These are phyloP conservation scores for Pangasianodon hypophthalmus DNA, from an alignment of 2,113 vertebrate species.

Conservation along the genomic window DNA sequence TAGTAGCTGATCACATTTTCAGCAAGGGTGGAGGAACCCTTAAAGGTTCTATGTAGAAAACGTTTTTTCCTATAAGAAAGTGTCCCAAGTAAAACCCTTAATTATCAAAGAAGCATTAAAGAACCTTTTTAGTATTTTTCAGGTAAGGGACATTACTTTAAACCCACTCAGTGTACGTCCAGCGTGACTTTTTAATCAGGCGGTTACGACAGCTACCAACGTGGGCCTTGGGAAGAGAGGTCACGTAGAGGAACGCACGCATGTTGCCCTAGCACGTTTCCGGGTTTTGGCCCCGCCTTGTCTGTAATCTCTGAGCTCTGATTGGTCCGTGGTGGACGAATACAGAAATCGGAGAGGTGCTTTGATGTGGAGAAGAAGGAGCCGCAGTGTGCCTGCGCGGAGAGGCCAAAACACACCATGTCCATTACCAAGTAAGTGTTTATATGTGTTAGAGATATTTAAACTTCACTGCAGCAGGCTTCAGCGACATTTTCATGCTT, in stretches of 20 bases:
- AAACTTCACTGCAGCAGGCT: not conserved
- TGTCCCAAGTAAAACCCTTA: not conserved
- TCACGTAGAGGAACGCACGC: not conserved
- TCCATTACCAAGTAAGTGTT: not conserved
- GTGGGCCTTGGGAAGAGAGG: not conserved
- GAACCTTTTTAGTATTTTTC: not conserved
- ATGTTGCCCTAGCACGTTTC: not conserved
- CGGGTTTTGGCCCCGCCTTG: not conserved
- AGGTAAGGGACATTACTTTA: not conserved
- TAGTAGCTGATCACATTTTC: not conserved
- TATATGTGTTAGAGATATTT: not conserved
- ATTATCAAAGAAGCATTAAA: not conserved
- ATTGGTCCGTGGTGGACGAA: not conserved
- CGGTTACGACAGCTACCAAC: not conserved
- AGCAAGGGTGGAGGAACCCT: not conserved
- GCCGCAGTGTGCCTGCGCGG: not conserved
- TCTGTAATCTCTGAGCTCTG: not conserved
- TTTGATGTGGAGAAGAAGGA: constrained; percentile 14
- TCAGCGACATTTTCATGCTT: fast-evolving
- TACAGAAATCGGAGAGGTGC: not conserved
- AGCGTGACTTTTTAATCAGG: not conserved
- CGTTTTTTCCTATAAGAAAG: not conserved
- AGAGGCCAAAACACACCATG: not conserved
- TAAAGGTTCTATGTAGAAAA: not conserved
- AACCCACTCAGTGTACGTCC: not conserved